These are phyloP conservation scores for Hedya salicella DNA, from an alignment of 2,888 invertebrate species.

Conservation along the genomic window DNA sequence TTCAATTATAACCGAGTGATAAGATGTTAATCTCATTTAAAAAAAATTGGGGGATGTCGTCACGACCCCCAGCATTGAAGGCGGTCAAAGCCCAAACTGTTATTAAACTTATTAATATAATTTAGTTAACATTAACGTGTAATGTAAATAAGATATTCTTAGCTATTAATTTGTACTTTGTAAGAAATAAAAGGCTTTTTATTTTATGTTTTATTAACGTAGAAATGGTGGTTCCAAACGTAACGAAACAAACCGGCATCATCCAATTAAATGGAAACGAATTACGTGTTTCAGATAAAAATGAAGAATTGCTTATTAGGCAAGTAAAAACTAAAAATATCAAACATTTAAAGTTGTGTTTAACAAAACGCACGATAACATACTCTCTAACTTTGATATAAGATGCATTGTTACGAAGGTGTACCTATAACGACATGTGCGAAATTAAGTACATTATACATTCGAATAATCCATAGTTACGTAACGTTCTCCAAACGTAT, in stretches of 20 bases:
- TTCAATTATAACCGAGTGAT: too few relatives aligned
- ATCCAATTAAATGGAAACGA: slow-evolving; percentile 24
- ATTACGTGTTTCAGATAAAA: slow-evolving; percentile 17
- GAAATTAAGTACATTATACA: slow-evolving; percentile 30
- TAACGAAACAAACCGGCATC: slow-evolving; percentile 8
- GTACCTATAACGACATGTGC: background rate
- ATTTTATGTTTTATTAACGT: too few relatives aligned
- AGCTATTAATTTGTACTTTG: too few relatives aligned
- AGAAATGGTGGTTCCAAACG: slow-evolving; percentile 5
- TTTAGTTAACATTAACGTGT: too few relatives aligned
- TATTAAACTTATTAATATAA: too few relatives aligned
- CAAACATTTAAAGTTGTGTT: background rate
- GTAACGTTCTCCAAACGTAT: slow-evolving; percentile 30
- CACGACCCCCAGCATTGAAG: too few relatives aligned
- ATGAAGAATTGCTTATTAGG: slow-evolving; percentile 20
- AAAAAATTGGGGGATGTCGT: too few relatives aligned
- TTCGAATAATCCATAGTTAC: slow-evolving; percentile 34
- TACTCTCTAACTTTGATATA: background rate
- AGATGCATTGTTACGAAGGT: background rate
- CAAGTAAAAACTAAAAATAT: slow-evolving; percentile 5
- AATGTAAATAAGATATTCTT: too few relatives aligned
- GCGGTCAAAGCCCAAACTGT: too few relatives aligned
- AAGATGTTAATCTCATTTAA: too few relatives aligned
- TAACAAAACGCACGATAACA: slow-evolving; percentile 5
- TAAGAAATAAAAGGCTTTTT: too few relatives aligned